Percentiles rank a stretch among this genome's conserved stretches.
Evolutionary conservation across 2,888 invertebrate genomes (phyloP).

Genomic region (Hetaerina titia): DNA sequence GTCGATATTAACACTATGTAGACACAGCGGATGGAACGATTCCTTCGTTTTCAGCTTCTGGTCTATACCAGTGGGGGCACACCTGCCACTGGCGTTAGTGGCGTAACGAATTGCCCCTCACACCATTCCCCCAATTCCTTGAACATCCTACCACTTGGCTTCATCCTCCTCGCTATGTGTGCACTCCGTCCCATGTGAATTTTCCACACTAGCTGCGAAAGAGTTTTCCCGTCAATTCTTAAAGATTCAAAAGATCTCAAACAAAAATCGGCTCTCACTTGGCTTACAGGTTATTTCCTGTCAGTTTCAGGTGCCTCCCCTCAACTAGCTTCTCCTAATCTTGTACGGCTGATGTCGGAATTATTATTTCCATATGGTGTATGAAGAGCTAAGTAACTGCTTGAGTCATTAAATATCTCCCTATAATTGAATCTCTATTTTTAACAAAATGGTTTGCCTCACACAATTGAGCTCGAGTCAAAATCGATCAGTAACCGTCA

Average conservation of each 20-base stretch:
- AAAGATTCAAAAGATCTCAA: neutral
- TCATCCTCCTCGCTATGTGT: neutral
- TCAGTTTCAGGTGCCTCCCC: no score
- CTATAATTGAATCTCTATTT: no score
- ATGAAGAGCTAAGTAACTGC: no score
- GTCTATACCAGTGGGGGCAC: neutral
- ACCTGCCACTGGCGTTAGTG: neutral
- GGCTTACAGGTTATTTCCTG: neutral
- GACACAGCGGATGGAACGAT: neutral
- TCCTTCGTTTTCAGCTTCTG: neutral
- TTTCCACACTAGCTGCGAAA: neutral
- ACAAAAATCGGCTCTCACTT: neutral
- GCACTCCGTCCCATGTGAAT: neutral
- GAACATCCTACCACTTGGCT: neutral
- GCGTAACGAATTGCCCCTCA: constrained; percentile 38
- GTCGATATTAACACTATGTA: neutral
- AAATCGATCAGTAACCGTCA: no score
- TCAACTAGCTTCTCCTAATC: no score
- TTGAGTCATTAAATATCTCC: no score
- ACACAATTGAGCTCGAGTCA: no score
- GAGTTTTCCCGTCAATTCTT: neutral
- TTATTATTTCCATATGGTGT: no score
- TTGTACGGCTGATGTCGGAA: no score
- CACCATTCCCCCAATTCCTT: neutral
- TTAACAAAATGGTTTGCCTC: no score